Evolutionary conservation across 2,113 vertebrate species (phyloP).

Genomic region (Mus musculus): GRCm39 chr7:122712501-122713000

Average conservation of each 20-base stretch:
- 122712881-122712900: too few species aligned
- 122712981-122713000: background rate
- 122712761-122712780: too few species aligned
- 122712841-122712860: too few species aligned
- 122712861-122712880: too few species aligned
- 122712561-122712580: background rate
- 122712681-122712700: background rate
- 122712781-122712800: too few species aligned
- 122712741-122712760: too few species aligned
- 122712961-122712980: background rate
- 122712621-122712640: background rate
- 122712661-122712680: background rate
- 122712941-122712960: background rate
- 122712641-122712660: background rate
- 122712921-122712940: background rate
- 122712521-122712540: background rate
- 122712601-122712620: background rate
- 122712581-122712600: background rate
- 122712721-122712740: too few species aligned
- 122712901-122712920: too few species aligned
- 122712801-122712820: too few species aligned
- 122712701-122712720: background rate
- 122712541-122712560: background rate
- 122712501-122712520: background rate
- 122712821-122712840: too few species aligned